phyloP scores from a whole-genome alignment of 1,140 invertebrate genomes.

The Stenopsyche tienmushanensis region DNA sequence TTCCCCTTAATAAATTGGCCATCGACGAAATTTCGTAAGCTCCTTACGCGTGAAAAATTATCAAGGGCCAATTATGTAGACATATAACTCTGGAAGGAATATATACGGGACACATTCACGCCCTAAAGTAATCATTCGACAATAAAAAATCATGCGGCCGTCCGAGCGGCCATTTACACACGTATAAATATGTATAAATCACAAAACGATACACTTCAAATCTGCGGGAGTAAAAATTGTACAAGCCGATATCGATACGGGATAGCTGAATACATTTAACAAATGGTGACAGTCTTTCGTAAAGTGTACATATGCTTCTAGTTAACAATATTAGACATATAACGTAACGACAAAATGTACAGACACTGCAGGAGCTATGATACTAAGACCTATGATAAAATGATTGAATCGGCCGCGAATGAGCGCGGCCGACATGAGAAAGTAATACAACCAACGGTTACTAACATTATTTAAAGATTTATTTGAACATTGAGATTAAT shows the following conservation, averaged over 20 bases:
- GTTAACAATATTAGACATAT: conserved; percentile 38
- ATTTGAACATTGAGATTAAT: conserved; percentile 20
- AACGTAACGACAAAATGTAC: conserved; percentile 35
- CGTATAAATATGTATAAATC: conserved; percentile 6
- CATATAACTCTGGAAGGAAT: no score
- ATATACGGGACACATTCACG: conserved; percentile 15
- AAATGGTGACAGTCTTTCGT: conserved; percentile 41
- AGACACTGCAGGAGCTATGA: conserved; percentile 23
- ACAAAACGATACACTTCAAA: conserved; percentile 12
- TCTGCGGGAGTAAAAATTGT: neutral
- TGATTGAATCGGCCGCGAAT: no score
- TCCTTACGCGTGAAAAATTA: conserved; percentile 35
- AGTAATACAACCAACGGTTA: no score
- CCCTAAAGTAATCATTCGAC: conserved; percentile 21
- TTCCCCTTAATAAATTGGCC: conserved; percentile 36
- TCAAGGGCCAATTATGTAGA: conserved; percentile 39
- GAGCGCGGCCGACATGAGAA: no score
- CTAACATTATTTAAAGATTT: no score
- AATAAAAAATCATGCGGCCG: conserved; percentile 8
- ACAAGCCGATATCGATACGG: conserved; percentile 13
- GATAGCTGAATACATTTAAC: conserved; percentile 35
- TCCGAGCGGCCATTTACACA: conserved; percentile 1
- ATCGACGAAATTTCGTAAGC: conserved; percentile 38
- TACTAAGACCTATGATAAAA: neutral
- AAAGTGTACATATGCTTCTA: conserved; percentile 39